Percentiles rank a stretch among this genome's conserved stretches.
Evolutionary conservation across 2,113 vertebrate genomes (phyloP).

Genomic region (Microtus montanus): DNA sequence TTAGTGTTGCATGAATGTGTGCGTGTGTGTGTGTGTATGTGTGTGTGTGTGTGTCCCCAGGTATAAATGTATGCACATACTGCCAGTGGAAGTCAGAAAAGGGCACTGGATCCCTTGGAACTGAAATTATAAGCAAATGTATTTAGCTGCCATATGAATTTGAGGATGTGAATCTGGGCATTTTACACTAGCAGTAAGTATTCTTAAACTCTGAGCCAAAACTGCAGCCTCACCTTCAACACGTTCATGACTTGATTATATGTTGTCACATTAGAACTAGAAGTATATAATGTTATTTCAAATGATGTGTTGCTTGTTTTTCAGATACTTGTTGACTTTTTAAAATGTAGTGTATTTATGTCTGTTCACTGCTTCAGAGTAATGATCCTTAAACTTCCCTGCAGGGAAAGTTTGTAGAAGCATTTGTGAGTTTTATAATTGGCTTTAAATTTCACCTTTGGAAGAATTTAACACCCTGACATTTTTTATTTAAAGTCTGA

Average conservation of each 20-base stretch:
- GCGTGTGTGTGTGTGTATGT: rapidly evolving
- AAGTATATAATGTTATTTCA: constrained; percentile 36
- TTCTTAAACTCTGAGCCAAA: background rate
- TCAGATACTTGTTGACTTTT: constrained; percentile 43
- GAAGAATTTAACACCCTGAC: constrained; percentile 15
- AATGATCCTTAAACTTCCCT: constrained; percentile 48
- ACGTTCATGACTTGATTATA: background rate
- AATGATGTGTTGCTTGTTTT: constrained; percentile 48
- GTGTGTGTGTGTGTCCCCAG: background rate
- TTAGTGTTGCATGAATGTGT: background rate
- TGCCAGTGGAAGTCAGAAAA: background rate
- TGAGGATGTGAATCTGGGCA: background rate
- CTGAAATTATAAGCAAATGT: background rate
- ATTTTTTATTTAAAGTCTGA: constrained; percentile 51
- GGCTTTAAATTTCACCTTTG: constrained; percentile 53
- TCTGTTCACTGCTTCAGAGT: constrained; percentile 26
- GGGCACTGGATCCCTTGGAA: background rate
- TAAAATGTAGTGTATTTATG: constrained; percentile 44
- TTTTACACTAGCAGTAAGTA: background rate
- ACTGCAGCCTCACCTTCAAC: background rate
- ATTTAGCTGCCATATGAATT: background rate
- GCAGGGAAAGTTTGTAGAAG: constrained; percentile 9
- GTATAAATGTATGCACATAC: no score
- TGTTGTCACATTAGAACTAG: constrained; percentile 37
- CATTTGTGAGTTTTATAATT: constrained; percentile 49